Conservation (phyloP, 2,888 invertebrate genomes). For the Ectemnius cavifrons region DNA sequence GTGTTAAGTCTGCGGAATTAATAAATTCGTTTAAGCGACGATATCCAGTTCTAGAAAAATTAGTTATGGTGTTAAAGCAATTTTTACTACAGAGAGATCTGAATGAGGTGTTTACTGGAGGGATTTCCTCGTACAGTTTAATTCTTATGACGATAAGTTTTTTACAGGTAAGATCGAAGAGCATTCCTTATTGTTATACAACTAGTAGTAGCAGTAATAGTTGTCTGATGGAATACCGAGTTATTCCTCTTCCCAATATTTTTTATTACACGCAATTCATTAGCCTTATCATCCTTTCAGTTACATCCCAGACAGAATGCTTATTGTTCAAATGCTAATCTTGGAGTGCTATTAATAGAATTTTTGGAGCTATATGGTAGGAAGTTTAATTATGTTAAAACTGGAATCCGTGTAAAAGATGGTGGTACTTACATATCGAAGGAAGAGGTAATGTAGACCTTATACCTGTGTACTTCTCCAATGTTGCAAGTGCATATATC, state of each 20-base stretch:
- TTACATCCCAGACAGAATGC: slow-evolving; percentile 92
- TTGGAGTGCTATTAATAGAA: slow-evolving; percentile 96
- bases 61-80: slow-evolving; percentile 98
- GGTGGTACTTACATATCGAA: slow-evolving; percentile 97
- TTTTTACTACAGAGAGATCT: slow-evolving; percentile 98
- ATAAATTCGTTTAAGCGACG: slow-evolving; percentile 93
- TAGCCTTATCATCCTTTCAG: slow-evolving; percentile 76
- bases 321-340: slow-evolving; percentile 83
- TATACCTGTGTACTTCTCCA: no score
- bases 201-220: no score
- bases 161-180: slow-evolving; percentile 82
- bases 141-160: slow-evolving; percentile 99
- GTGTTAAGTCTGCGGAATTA: slow-evolving; percentile 96
- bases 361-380: slow-evolving; percentile 98
- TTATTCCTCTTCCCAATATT: no score
- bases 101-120: slow-evolving; percentile 99
- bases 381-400: slow-evolving; percentile 97
- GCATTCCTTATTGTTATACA: no score
- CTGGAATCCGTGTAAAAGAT: slow-evolving; percentile 94
- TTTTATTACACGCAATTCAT: no score
- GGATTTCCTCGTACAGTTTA: slow-evolving; percentile 98
- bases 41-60: slow-evolving; percentile 94
- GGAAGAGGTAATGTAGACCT: slow-evolving; percentile 83
- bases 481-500: no score
- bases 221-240: no score